phyloP scores from a whole-genome alignment of 2,113 vertebrate species.

The Australoheros scitulus region DNA sequence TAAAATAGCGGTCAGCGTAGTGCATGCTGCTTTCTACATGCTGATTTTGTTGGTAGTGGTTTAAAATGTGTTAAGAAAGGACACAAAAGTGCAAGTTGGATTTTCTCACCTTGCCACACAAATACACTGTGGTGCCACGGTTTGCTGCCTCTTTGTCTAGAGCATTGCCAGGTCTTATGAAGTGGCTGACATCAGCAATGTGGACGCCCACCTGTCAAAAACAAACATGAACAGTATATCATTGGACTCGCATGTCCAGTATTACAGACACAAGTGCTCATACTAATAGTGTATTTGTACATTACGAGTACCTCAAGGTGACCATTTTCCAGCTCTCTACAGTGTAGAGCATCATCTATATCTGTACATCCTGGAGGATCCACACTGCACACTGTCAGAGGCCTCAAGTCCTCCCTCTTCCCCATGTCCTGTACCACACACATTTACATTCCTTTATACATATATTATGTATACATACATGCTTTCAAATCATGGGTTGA shows the following conservation, averaged over 20 bases:
- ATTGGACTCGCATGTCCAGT: background rate
- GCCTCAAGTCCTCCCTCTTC: slow-evolving; percentile 86
- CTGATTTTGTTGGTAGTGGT: background rate
- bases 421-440: slow-evolving; percentile 85
- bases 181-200: slow-evolving; percentile 97
- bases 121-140: slow-evolving; percentile 95
- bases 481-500: background rate
- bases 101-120: slow-evolving; percentile 84
- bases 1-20: background rate
- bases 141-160: slow-evolving; percentile 93
- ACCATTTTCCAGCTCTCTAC: slow-evolving; percentile 86
- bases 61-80: background rate
- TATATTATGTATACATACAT: background rate
- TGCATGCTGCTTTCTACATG: background rate
- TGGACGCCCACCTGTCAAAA: slow-evolving; percentile 91
- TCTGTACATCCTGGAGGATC: slow-evolving; percentile 99
- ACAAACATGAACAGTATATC: background rate
- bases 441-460: background rate
- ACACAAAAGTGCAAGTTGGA: background rate
- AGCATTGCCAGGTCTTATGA: slow-evolving; percentile 94
- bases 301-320: slow-evolving; percentile 85
- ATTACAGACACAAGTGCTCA: background rate
- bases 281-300: background rate
- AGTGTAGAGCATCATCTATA: slow-evolving; percentile 96
- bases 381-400: slow-evolving; percentile 92